These are phyloP conservation scores for Etheostoma cragini DNA, from an alignment of 2,113 vertebrate species.

Conservation along the genomic window DNA sequence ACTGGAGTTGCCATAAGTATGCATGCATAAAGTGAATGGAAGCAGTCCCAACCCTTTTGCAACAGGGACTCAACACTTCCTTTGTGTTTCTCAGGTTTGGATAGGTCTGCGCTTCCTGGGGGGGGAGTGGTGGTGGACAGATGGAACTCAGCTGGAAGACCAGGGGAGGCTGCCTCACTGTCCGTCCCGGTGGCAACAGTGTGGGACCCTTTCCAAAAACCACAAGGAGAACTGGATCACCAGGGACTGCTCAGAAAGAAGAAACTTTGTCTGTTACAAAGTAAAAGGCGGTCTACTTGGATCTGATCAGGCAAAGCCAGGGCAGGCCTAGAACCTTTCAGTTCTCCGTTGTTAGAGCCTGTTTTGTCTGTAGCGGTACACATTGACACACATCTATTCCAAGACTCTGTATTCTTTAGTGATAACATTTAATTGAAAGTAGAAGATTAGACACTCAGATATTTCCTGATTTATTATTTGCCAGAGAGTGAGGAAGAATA, in stretches of 20 bases:
- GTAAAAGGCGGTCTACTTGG: too few relatives aligned
- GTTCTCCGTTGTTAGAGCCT: background rate
- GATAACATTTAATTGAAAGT: background rate
- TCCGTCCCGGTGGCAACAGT: slow-evolving; percentile 8
- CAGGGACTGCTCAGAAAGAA: slow-evolving; percentile 44
- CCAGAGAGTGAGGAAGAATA: background rate
- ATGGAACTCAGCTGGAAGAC: background rate
- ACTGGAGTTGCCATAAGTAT: background rate
- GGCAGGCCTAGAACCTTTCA: background rate
- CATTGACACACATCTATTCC: background rate
- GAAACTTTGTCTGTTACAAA: slow-evolving; percentile 46
- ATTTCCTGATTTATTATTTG: background rate
- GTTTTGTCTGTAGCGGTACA: background rate
- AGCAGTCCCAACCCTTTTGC: background rate
- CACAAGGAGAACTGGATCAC: background rate
- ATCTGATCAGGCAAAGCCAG: background rate
- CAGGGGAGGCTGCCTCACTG: slow-evolving; percentile 17
- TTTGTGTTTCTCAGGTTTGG: slow-evolving; percentile 53
- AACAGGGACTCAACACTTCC: background rate
- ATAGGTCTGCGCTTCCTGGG: slow-evolving; percentile 48
- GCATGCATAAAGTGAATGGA: background rate
- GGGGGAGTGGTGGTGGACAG: slow-evolving; percentile 48
- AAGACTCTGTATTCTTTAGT: background rate
- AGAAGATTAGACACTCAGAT: background rate
- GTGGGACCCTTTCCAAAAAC: slow-evolving; percentile 38